Conservation (phyloP, 2,888 invertebrate species). For the Drosophila kambysellisi region DNA sequence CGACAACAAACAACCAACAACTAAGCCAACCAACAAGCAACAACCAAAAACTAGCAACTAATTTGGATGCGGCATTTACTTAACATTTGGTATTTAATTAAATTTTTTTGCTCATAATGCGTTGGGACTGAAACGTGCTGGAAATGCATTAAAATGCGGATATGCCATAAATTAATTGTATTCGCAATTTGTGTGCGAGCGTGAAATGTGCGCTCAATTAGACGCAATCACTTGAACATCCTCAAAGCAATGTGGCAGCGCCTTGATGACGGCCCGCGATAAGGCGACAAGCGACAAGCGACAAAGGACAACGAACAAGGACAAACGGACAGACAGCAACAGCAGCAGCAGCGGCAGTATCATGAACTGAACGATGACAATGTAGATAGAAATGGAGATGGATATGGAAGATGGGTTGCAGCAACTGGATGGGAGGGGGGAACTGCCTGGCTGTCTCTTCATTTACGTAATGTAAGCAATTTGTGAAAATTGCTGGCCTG, state of each 20-base stretch:
- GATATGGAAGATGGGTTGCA: conserved; percentile 14
- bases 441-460: conserved; percentile 62
- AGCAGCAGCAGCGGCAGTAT: conserved; percentile 9
- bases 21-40: conserved; percentile 13
- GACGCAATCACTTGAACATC: conserved; percentile 57
- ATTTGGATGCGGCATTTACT: conserved; percentile 72
- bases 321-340: conserved; percentile 14
- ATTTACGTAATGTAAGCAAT: conserved; percentile 80
- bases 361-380: conserved; percentile 60
- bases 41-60: conserved; percentile 48
- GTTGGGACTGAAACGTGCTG: conserved; percentile 34
- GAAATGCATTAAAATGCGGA: conserved; percentile 55
- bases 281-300: conserved; percentile 42
- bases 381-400: conserved; percentile 57
- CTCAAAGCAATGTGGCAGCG: conserved; percentile 71
- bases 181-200: conserved; percentile 54
- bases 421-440: neutral
- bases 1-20: conserved; percentile 29
- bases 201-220: conserved; percentile 62
- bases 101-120: conserved; percentile 36
- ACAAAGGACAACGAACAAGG: conserved; percentile 32
- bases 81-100: conserved; percentile 74
- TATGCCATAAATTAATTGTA: conserved; percentile 72
- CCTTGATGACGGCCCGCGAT: conserved; percentile 74
- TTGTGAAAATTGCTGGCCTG: conserved; percentile 75